Conservation (phyloP, 53 echinoderm and acorn worm species). For the Holothuria scabra region DNA sequence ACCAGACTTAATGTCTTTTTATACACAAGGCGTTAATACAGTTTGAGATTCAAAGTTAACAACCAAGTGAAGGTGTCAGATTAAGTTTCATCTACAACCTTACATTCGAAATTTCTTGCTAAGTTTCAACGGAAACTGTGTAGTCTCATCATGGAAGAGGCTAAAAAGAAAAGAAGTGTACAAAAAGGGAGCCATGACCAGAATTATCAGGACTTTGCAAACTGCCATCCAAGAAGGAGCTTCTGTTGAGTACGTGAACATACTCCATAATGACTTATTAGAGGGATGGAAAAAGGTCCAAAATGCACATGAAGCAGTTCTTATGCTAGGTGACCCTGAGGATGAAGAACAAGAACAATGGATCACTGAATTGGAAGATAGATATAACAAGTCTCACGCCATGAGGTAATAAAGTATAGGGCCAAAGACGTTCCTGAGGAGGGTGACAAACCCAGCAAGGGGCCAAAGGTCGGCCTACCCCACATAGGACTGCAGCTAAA, state of each 20-base stretch:
- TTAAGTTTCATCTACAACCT: too few relatives aligned
- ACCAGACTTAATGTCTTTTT: too few relatives aligned
- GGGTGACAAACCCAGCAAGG: neutral
- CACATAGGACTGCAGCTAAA: slow-evolving; percentile 18
- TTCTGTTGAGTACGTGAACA: neutral
- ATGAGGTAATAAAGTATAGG: neutral
- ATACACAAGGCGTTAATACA: too few relatives aligned
- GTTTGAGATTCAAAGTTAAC: too few relatives aligned
- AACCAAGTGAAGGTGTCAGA: too few relatives aligned
- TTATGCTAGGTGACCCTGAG: slow-evolving; percentile 16
- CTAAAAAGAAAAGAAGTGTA: slow-evolving; percentile 7
- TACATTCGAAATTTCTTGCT: too few relatives aligned
- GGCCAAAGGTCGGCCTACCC: neutral
- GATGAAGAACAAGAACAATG: slow-evolving; percentile 10
- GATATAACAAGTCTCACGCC: neutral
- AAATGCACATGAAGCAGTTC: slow-evolving; percentile 14
- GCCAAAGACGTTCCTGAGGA: neutral
- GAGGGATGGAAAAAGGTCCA: slow-evolving; percentile 4
- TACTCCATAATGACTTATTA: neutral
- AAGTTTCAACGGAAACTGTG: too few relatives aligned
- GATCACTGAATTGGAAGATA: neutral
- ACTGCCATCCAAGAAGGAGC: neutral
- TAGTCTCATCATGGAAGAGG: neutral
- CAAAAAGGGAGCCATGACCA: neutral
- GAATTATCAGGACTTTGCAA: neutral